Conservation (phyloP, 64 coral and sea anemone species). For the Montipora sp. region DNA sequence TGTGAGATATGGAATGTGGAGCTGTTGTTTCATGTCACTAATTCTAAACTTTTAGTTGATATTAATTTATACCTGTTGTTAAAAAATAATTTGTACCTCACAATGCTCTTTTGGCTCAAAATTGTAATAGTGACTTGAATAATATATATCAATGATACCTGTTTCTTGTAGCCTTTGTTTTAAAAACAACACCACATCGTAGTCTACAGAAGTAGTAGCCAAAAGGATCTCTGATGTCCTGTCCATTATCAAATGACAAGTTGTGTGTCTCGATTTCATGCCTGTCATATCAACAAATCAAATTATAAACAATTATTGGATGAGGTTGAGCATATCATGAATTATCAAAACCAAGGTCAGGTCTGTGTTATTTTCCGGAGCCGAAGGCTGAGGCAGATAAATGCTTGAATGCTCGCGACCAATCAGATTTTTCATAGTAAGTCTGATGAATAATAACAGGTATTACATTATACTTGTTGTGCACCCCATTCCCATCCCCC, state of each 20-base stretch:
- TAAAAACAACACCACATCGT: constrained; percentile 11
- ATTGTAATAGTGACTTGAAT: neutral
- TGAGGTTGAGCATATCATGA: neutral
- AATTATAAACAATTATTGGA: neutral
- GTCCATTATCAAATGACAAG: constrained; percentile 28
- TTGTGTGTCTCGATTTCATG: constrained; percentile 4
- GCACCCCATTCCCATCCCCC: neutral
- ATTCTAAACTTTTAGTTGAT: neutral
- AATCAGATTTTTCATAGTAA: constrained; percentile 1
- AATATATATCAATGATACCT: neutral
- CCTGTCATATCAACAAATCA: constrained; percentile 4
- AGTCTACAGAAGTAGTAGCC: constrained; percentile 49
- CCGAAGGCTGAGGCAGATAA: neutral
- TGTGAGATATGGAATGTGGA: neutral
- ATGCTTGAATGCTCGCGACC: neutral
- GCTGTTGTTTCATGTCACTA: too few relatives aligned
- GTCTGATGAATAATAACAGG: neutral
- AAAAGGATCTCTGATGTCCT: constrained; percentile 22
- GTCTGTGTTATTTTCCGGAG: neutral
- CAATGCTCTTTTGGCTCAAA: neutral
- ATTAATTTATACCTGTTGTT: neutral
- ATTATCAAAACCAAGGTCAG: too few relatives aligned
- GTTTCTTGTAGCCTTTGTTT: neutral
- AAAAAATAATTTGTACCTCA: neutral
- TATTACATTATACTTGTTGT: constrained; percentile 1